Evolutionary conservation across 2,113 vertebrate species (phyloP), one percentile per base, ranked within the genome.

Genomic region (Zapornia atra): DNA sequence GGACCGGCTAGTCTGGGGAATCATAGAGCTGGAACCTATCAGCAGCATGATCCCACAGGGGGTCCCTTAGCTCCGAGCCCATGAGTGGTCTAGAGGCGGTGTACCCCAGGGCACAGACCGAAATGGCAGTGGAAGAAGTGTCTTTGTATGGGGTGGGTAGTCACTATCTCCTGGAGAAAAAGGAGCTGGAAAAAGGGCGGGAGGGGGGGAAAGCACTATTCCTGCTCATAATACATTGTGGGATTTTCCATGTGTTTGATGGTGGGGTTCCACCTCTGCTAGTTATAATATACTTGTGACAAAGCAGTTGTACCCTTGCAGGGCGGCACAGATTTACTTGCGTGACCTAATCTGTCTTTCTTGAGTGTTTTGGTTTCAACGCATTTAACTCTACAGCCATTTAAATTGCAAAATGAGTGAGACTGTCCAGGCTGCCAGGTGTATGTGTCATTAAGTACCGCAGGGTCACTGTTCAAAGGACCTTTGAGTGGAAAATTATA

Each of bases 271-370:
- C 25, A 70, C 16, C 6, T 15, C 51, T 77, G 42, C 8, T 65
- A 31, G 38, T 5, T 80, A 18, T 25, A 76, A 38, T 22, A 64
- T 34, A 11, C 24, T 54, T 61, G 7, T 79, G 88, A 96, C 83
- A 96, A 97, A 96, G 59, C 90, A 96, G 64, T 94, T 96, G 11
- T 93, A 87, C 73, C 53, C 53, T 95, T 96, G 16, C 59, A 93
- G 97, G 54, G 61, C 61, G 85, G 70, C 12, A 57, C 61, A 92
- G 95, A 92, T 93, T 83, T 96, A 79, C 65, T 68, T 53, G 56
- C 6, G 13, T 68, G 36, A 76, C 15, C 14, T 69, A 46, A 70
- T 65, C 22, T 38, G 6, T 61, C 29, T 38, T 76, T 64, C 5
- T 4, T 70, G 33, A 48, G 15, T 44, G 53, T 40, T 94, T 88